Evolutionary conservation across 2,888 invertebrate genomes (phyloP), one percentile per base, ranked within the genome.

Genomic region (Epicampocera succincta): DNA sequence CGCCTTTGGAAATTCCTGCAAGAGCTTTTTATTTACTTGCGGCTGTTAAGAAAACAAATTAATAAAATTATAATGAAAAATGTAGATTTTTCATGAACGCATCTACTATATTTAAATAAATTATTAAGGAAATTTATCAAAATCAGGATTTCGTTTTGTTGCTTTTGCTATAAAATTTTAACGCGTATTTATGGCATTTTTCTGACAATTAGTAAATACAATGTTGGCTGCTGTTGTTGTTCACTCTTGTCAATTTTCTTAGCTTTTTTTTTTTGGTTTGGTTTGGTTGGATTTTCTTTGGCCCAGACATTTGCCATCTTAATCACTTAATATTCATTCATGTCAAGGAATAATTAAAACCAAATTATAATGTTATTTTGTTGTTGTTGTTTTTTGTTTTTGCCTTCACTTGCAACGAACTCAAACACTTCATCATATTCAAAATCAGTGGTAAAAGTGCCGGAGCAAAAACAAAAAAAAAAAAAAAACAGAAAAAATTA

Each of bases 341-440:
- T 78, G 78, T 65, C 44, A 78, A 56, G 78, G 82, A 82, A 78
- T 82, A 82, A 82, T 82, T 82, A 82, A 82, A 82, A 78, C 71
- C 66, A 78, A 82, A 82, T 82, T 82, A 82, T 82, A 82, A 78
- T 78, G 82, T 66, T 48, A 74, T 60, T 63, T 81, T n/a, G n/a
- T n/a, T n/a, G n/a, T n/a, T n/a, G n/a, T n/a, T n/a, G n/a, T n/a
- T n/a, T n/a, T n/a, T n/a, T n/a, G n/a, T n/a, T 58, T 52, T 75
- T 40, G 3, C 46, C 17, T 25, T 38, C 42, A 42, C 40, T 69
- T 44, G 52, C 50, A 69, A 29, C 66, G n/a, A 60, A 48, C 42
- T 52, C 63, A 48, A 50, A 54, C 78, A 82, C 82, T 82, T 82
- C 78, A 82, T 82, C 82, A 82, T 82, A 82, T 82, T 82, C 78